phyloP scores from a whole-genome alignment of 92 coral and sea anemone genomes.

The Metridium senile region DNA sequence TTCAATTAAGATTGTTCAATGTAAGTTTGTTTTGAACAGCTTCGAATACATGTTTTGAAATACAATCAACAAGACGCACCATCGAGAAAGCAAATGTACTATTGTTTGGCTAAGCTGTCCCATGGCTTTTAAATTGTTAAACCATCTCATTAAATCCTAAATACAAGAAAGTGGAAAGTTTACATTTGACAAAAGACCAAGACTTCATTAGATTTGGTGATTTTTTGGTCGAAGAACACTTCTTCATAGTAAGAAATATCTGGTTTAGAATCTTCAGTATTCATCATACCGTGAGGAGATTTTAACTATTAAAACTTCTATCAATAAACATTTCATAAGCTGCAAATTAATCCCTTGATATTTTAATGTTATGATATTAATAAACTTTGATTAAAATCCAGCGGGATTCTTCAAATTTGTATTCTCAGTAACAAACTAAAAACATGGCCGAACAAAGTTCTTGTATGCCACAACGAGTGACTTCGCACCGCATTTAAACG shows the following conservation, averaged over 20 bases:
- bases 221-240: not conserved
- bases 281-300: not conserved
- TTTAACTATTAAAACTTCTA: not conserved
- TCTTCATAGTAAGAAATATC: not conserved
- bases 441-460: not conserved
- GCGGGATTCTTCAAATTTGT: not conserved
- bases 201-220: not conserved
- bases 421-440: not conserved
- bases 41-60: conserved; percentile 29
- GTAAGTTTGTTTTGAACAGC: conserved; percentile 27
- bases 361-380: not conserved
- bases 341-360: conserved; percentile 7
- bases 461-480: not conserved
- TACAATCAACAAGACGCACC: conserved; percentile 8
- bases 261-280: not conserved
- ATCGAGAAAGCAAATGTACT: conserved; percentile 4
- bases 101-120: conserved; percentile 23
- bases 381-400: not conserved
- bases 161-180: not conserved
- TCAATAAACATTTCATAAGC: conserved; percentile 9
- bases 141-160: conserved; percentile 14
- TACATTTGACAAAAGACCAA: not conserved
- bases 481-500: not conserved
- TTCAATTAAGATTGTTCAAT: conserved; percentile 32
- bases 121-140: conserved; percentile 25